phyloP scores from a whole-genome alignment of 1,140 invertebrate genomes.

The Eufriesea mexicana region DNA sequence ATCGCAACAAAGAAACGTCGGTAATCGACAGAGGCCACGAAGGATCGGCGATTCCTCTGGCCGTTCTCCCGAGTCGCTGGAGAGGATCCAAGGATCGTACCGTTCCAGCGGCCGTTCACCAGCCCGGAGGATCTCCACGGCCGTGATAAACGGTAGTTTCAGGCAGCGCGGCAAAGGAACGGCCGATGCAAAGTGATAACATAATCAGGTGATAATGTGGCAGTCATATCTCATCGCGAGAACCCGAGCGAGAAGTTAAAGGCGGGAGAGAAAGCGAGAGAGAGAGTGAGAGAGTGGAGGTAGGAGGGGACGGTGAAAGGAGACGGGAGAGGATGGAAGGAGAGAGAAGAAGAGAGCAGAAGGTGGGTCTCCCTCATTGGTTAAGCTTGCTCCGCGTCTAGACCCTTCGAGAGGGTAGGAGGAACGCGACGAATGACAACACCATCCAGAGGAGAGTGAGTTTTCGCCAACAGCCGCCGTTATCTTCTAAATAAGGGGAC shows the following conservation, averaged over 20 bases:
- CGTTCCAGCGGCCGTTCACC: constrained; percentile 35
- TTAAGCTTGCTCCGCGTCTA: constrained; percentile 49
- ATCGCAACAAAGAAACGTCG: not conserved
- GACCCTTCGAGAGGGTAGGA: constrained; percentile 53
- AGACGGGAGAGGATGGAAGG: not conserved
- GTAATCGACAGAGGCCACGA: not conserved
- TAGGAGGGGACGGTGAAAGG: constrained; percentile 16
- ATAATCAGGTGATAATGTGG: constrained; percentile 80
- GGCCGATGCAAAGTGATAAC: constrained; percentile 80
- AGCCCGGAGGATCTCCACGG: constrained; percentile 37
- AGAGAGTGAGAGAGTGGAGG: not conserved
- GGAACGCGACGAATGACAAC: constrained; percentile 67
- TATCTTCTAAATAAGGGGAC: constrained; percentile 69
- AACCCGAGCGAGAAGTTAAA: constrained; percentile 51
- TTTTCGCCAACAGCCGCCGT: constrained; percentile 67
- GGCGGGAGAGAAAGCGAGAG: not conserved
- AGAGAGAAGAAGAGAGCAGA: not conserved
- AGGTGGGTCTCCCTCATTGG: constrained; percentile 53
- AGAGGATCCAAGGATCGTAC: constrained; percentile 12
- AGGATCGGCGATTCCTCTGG: not conserved
- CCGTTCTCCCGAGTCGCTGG: not conserved
- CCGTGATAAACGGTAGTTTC: constrained; percentile 76
- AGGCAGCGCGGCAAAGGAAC: constrained; percentile 73
- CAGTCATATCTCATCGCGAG: constrained; percentile 76
- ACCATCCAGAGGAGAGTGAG: constrained; percentile 64